Conservation (phyloP, 2,797 vertebrate species). For the Adrianichthys oophorus region DNA sequence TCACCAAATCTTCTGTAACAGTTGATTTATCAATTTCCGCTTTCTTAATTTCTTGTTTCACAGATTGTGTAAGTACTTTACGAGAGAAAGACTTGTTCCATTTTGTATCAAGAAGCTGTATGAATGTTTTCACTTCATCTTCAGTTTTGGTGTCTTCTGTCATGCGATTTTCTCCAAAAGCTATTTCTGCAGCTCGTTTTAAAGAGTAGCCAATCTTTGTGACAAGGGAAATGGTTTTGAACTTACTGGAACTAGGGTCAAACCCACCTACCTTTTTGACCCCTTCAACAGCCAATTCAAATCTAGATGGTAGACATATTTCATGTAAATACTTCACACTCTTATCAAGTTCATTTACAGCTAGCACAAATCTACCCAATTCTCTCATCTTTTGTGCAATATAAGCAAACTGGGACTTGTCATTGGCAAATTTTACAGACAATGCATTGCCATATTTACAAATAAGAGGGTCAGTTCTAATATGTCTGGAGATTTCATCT, state of each 20-base stretch:
- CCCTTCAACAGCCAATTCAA: constrained; percentile 69
- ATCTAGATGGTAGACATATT: constrained; percentile 67
- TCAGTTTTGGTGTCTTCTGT: constrained; percentile 67
- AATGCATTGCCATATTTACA: constrained; percentile 72
- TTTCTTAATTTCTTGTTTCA: constrained; percentile 59
- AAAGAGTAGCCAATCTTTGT: constrained; percentile 73
- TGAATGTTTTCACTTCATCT: constrained; percentile 65
- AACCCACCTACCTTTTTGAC: constrained; percentile 70
- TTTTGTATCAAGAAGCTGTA: constrained; percentile 72
- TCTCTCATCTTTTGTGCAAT: constrained; percentile 77
- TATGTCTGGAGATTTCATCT: constrained; percentile 67
- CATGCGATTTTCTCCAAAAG: constrained; percentile 74
- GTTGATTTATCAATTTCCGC: constrained; percentile 62
- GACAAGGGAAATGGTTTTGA: constrained; percentile 67
- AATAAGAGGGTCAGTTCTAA: constrained; percentile 71
- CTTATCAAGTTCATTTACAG: constrained; percentile 66
- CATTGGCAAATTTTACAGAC: constrained; percentile 64
- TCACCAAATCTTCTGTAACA: constrained; percentile 71
- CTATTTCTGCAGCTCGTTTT: constrained; percentile 73
- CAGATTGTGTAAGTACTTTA: constrained; percentile 41
- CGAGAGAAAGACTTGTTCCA: constrained; percentile 69
- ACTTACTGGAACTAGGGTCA: constrained; percentile 63
- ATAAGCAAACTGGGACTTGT: constrained; percentile 75
- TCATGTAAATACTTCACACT: constrained; percentile 71
- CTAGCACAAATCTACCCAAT: constrained; percentile 69